These are phyloP conservation scores for Procambarus clarkii DNA, from an alignment of 1,140 invertebrate species.

Conservation along the genomic window DNA sequence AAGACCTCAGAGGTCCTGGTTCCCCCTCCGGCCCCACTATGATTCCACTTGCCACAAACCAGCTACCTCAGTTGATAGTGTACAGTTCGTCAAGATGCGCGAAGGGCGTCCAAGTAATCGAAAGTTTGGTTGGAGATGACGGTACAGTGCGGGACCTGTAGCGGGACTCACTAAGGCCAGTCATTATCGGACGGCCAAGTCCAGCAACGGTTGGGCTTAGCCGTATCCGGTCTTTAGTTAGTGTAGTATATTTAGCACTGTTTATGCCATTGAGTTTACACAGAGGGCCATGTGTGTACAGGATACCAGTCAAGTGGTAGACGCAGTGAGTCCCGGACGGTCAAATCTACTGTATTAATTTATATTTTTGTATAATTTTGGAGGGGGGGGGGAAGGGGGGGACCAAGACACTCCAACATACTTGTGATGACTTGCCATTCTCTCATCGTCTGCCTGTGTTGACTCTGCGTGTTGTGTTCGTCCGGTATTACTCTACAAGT, in stretches of 20 bases:
- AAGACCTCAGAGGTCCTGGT: constrained; percentile 14
- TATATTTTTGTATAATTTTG: constrained; percentile 31
- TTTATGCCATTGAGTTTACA: background rate
- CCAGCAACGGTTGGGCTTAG: background rate
- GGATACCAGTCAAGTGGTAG: background rate
- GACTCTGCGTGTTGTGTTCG: constrained; percentile 35
- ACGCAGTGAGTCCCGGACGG: constrained; percentile 37
- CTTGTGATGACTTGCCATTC: constrained; percentile 17
- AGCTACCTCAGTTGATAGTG: constrained; percentile 69
- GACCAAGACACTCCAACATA: constrained; percentile 38
- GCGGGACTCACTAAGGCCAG: constrained; percentile 30
- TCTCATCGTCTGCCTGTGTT: constrained; percentile 20
- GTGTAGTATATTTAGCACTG: background rate
- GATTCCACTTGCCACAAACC: constrained; percentile 66
- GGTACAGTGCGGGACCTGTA: background rate
- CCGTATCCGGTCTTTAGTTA: background rate
- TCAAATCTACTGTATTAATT: constrained; percentile 34
- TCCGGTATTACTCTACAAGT: constrained; percentile 16
- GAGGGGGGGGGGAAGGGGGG: constrained; percentile 15
- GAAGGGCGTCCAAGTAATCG: constrained; percentile 40
- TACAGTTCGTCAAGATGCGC: constrained; percentile 58
- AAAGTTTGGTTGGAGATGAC: constrained; percentile 32
- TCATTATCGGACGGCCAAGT: background rate
- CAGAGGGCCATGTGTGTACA: background rate
- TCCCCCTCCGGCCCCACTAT: constrained; percentile 39